These are phyloP conservation scores for Cyprinodon variegatus DNA, from an alignment of 2,113 vertebrate species.

Conservation along the genomic window DNA sequence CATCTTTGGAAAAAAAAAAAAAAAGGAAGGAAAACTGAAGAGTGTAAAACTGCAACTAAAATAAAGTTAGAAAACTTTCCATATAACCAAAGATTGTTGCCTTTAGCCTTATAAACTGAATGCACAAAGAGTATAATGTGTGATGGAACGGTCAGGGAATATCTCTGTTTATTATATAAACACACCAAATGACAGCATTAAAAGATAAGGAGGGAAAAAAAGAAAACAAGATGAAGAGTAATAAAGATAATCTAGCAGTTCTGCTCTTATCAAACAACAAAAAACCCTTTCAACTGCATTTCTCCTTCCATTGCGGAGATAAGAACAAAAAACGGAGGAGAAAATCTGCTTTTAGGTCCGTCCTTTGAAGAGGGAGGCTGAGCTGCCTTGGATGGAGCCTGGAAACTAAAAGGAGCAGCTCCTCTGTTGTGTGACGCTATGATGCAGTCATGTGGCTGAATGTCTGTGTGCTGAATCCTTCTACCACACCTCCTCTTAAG, in stretches of 20 bases:
- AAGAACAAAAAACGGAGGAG: slow-evolving; percentile 6
- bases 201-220: background rate
- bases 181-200: background rate
- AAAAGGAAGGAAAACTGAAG: too few species aligned
- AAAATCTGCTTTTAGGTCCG: slow-evolving; percentile 19
- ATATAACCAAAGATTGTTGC: background rate
- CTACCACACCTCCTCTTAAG: slow-evolving; percentile 65
- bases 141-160: background rate
- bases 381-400: slow-evolving; percentile 32
- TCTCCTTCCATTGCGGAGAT: background rate
- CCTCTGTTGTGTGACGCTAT: slow-evolving; percentile 49
- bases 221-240: slow-evolving; percentile 7
- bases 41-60: background rate
- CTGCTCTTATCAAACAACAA: slow-evolving; percentile 1
- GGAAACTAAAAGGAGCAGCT: slow-evolving; percentile 35
- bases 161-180: background rate
- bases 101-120: background rate
- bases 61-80: background rate
- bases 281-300: slow-evolving; percentile 4
- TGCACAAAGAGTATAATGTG: background rate
- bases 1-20: slow-evolving; percentile 33
- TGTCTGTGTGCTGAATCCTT: slow-evolving; percentile 50
- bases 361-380: slow-evolving; percentile 61
- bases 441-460: slow-evolving; percentile 20
- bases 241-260: background rate